A percentile compares a stretch with the other conserved stretches of the same genome.
phyloP scores from a whole-genome alignment of 2,113 vertebrate species.

The Tychaedon coryphoeus region DNA sequence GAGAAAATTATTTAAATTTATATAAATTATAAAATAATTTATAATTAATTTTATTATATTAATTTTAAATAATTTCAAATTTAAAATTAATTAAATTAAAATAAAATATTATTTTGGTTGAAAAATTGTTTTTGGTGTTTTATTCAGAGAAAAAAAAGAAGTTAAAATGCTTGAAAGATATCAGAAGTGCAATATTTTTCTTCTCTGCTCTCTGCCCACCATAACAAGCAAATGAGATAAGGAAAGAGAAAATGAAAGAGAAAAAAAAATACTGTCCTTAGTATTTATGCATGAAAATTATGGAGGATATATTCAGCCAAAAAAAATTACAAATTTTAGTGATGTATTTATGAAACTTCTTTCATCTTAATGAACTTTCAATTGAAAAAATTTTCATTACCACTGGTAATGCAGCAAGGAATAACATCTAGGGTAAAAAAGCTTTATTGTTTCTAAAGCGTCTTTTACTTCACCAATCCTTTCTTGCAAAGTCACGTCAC shows the following conservation, averaged over 20 bases:
- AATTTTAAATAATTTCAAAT: too few species aligned
- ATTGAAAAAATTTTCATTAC: background rate
- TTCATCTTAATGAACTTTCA: background rate
- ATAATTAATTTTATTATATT: background rate
- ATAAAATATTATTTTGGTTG: rapidly evolving
- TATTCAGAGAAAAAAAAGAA: background rate
- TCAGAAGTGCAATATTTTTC: background rate
- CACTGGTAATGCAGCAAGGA: background rate
- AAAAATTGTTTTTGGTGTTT: background rate
- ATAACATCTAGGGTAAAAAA: background rate
- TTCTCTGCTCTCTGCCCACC: background rate
- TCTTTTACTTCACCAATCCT: background rate
- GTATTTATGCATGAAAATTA: background rate
- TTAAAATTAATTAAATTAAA: background rate
- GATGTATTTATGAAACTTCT: background rate
- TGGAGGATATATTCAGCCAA: background rate
- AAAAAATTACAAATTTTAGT: background rate
- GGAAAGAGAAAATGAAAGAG: background rate
- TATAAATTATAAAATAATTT: background rate
- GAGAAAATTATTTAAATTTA: background rate
- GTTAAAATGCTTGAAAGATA: background rate
- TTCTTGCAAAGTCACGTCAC: background rate
- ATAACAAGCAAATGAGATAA: background rate
- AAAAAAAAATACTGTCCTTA: background rate
- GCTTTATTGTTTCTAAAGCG: background rate